Evolutionary conservation across 2,888 invertebrate species (phyloP).

Genomic region (Andricus curvator): DNA sequence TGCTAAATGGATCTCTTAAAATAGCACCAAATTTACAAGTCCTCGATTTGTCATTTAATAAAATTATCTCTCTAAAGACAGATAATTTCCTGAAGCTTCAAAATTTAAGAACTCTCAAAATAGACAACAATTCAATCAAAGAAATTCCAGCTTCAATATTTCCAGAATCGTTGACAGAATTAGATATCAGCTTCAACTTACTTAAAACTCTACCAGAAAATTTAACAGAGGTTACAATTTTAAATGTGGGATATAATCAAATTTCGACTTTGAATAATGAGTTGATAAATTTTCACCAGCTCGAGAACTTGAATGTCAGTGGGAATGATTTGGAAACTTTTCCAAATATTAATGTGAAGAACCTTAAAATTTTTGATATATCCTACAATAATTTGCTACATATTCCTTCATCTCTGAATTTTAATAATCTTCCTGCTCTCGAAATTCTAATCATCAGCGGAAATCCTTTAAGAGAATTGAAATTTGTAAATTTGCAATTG

Average conservation of each 20-base stretch:
- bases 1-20: constrained; percentile 77
- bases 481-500: constrained; percentile 79
- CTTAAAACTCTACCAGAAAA: constrained; percentile 56
- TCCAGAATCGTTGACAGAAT: constrained; percentile 59
- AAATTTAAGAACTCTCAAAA: constrained; percentile 55
- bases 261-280: constrained; percentile 56
- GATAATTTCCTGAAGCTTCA: constrained; percentile 52
- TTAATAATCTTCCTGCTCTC: constrained; percentile 79
- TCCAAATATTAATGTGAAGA: constrained; percentile 77
- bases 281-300: constrained; percentile 45
- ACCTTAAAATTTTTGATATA: constrained; percentile 79
- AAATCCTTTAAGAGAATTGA: constrained; percentile 79
- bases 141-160: constrained; percentile 58
- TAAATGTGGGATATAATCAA: constrained; percentile 65
- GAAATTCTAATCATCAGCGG: constrained; percentile 80
- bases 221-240: constrained; percentile 53
- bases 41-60: constrained; percentile 69
- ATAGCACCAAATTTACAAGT: constrained; percentile 78
- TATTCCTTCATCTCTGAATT: constrained; percentile 79
- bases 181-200: constrained; percentile 63
- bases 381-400: constrained; percentile 79
- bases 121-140: constrained; percentile 65
- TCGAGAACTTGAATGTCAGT: constrained; percentile 66
- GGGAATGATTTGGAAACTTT: constrained; percentile 77
- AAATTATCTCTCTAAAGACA: constrained; percentile 55